A percentile compares a stretch with the other conserved stretches of the same genome.
Evolutionary conservation across 2,888 invertebrate species (phyloP).

Genomic region (Leptura quadrifasciata): DNA sequence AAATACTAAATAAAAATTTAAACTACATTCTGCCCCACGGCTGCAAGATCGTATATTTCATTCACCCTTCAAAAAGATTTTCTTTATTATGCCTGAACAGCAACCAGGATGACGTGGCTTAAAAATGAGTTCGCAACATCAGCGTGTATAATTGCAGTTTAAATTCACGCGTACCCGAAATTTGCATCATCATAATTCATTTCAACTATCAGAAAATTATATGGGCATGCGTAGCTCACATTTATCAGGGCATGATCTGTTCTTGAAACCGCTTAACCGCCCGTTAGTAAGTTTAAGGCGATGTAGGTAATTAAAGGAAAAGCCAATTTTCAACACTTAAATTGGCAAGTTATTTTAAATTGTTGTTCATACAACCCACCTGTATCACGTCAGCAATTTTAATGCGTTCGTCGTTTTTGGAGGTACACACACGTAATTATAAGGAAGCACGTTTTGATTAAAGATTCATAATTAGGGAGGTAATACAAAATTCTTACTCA

Average conservation of each 20-base stretch:
- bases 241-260: conserved; percentile 50
- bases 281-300: conserved; percentile 41
- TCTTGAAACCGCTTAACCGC: conserved; percentile 36
- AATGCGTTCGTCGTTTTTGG: conserved; percentile 3
- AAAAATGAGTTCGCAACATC: conserved; percentile 58
- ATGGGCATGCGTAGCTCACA: conserved; percentile 56
- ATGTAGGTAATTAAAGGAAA: conserved; percentile 51
- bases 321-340: conserved; percentile 55
- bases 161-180: conserved; percentile 60
- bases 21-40: conserved; percentile 9
- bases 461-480: conserved; percentile 15
- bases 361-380: conserved; percentile 21
- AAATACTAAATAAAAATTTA: conserved; percentile 18
- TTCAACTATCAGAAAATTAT: conserved; percentile 60
- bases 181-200: conserved; percentile 67
- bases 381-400: conserved; percentile 13
- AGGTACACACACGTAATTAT: conserved; percentile 23
- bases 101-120: conserved; percentile 53
- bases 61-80: conserved; percentile 27
- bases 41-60: conserved; percentile 39
- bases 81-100: conserved; percentile 37
- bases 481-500: conserved; percentile 14
- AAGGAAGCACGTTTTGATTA: conserved; percentile 33
- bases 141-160: conserved; percentile 60
- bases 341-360: conserved; percentile 45